Evolutionary conservation across 2,888 invertebrate genomes (phyloP), one percentile per base, ranked within the genome.

Genomic region (Cyrtodaria siliqua): DNA sequence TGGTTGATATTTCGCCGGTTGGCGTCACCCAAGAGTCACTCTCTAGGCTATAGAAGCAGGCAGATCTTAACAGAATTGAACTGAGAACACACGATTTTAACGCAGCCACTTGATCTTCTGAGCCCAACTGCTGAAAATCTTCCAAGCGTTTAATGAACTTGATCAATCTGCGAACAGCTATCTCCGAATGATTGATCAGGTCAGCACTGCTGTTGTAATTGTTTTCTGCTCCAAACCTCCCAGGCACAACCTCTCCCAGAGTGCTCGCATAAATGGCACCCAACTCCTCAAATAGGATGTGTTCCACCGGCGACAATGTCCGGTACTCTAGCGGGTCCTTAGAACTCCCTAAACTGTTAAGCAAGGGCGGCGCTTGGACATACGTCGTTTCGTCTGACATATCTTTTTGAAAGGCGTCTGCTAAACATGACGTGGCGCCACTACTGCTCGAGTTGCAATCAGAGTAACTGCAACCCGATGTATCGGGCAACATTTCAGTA

Each of bases 121-220:
- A 97, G 90, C 97, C 97, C 95, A 99, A 96, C 89, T 96, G 96
- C 92, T 97, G 96, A 93, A 99, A 99, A 2, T 97, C 97, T 89
- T 91, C 93, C 57, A 95, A 92, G 79, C 94, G 93, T 84, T 95
- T 95, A 14, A 95, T 94, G 94, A 95, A 95, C 87, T 94, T 94
- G 70, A 95, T 95, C 27, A 95, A 91, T 63, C 98, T 94, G 76
- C 98, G 94, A 82, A 99, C 98, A 2, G 98, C 98, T 64, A 98
- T 95, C 2, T 98, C 98, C 9, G 96, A 3, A 96, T 93, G 89
- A 87, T 93, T 89, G 70, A 92, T 89, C 59, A 95, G 94, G 85
- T 96, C 96, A 81, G 95, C 96, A n/a, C 85, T 79, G 47, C 73
- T 85, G 33, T 82, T 82, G 38, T 88, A 88, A 33, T 75, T 74